A percentile compares a stretch with the other conserved stretches of the same genome.
phyloP scores from a whole-genome alignment of 1,140 invertebrate species.

The Drosophila athabasca region DNA sequence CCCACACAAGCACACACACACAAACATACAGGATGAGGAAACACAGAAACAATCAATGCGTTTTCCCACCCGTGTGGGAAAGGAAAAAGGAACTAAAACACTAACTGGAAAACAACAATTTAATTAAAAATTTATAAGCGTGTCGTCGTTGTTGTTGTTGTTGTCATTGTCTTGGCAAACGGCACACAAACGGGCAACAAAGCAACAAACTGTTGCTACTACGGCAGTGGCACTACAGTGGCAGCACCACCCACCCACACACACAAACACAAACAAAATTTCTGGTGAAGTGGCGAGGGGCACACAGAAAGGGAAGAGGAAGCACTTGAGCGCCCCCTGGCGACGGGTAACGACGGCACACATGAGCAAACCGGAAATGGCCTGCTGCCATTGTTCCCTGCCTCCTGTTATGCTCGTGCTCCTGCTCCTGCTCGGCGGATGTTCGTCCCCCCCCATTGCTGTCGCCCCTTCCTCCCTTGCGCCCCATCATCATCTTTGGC shows the following conservation, averaged over 20 bases:
- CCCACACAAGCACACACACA: constrained; percentile 10
- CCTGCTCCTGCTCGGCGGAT: too few relatives aligned
- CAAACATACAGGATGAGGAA: constrained; percentile 1
- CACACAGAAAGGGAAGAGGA: constrained; percentile 11
- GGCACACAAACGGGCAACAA: constrained; percentile 48
- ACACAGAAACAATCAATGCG: constrained; percentile 59
- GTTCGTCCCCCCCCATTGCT: too few relatives aligned
- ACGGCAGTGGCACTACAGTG: constrained; percentile 4
- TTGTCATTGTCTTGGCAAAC: constrained; percentile 64
- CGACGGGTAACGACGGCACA: constrained; percentile 44
- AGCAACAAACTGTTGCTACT: constrained; percentile 75
- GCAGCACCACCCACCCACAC: constrained; percentile 10
- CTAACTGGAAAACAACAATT: constrained; percentile 62
- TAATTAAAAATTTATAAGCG: constrained; percentile 79
- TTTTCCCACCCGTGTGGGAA: constrained; percentile 39
- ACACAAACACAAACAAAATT: constrained; percentile 12
- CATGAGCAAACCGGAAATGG: constrained; percentile 66
- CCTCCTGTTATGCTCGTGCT: neutral
- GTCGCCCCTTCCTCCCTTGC: too few relatives aligned
- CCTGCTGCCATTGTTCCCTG: constrained; percentile 57
- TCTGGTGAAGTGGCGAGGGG: neutral
- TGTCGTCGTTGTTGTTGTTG: constrained; percentile 36
- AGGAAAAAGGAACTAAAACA: constrained; percentile 28
- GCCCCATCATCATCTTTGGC: constrained; percentile 20
- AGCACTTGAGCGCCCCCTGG: constrained; percentile 55